A percentile compares a stretch with the other conserved stretches of the same genome.
Evolutionary conservation across 2,113 vertebrate species (phyloP).

Genomic region (Rissa tridactyla): DNA sequence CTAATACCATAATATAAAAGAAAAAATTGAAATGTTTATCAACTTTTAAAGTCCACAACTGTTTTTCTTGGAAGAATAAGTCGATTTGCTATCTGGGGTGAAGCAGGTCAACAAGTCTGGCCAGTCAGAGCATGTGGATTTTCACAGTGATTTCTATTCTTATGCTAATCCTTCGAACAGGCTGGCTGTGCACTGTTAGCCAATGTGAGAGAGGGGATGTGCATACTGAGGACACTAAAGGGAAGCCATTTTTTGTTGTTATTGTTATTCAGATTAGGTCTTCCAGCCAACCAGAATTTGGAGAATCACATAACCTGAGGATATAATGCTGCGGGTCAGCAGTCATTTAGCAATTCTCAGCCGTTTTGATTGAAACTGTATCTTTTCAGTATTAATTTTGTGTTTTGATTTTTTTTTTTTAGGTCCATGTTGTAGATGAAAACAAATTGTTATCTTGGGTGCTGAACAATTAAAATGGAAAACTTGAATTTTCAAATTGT

Average conservation of each 20-base stretch:
- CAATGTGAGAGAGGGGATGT: not conserved
- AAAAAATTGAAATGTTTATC: not conserved
- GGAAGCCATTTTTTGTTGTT: not conserved
- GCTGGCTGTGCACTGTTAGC: not conserved
- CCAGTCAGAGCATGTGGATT: not conserved
- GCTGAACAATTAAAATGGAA: not conserved
- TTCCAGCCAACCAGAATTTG: not conserved
- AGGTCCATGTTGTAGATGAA: not conserved
- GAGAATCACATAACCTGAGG: not conserved
- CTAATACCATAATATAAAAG: not conserved
- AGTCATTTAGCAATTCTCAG: not conserved
- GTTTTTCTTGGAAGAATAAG: not conserved
- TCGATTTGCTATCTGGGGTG: not conserved
- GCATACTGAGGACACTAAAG: not conserved
- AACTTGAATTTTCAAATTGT: not conserved
- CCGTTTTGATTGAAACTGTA: fast-evolving
- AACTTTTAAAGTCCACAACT: not conserved
- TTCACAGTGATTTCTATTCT: constrained; percentile 29
- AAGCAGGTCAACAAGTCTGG: not conserved
- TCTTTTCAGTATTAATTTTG: not conserved
- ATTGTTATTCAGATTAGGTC: not conserved
- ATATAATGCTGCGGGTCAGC: not conserved
- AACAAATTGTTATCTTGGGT: not conserved
- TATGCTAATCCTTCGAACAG: constrained; percentile 30
- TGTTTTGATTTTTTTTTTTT: not conserved